These are phyloP conservation scores for Pseudochromis fuscus DNA, from an alignment of 2,797 vertebrate species.

Conservation along the genomic window DNA sequence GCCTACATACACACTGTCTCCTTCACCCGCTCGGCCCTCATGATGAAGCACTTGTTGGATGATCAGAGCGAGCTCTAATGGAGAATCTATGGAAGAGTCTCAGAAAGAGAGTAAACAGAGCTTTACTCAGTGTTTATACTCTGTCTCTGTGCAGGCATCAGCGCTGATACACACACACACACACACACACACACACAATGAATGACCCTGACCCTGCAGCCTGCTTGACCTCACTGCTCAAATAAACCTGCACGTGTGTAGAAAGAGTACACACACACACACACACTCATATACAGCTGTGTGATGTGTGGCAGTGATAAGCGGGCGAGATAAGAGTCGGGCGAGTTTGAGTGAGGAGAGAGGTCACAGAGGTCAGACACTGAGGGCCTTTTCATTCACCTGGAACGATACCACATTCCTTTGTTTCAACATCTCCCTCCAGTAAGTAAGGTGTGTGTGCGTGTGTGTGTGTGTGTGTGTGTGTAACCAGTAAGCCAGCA, in stretches of 20 bases:
- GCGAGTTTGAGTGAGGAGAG: slow-evolving; percentile 62
- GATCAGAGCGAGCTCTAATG: slow-evolving; percentile 72
- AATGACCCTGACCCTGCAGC: slow-evolving; percentile 69
- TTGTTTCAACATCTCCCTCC: slow-evolving; percentile 38
- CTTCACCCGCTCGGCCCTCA: slow-evolving; percentile 41
- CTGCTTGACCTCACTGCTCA: slow-evolving; percentile 57
- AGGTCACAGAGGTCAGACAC: slow-evolving; percentile 55
- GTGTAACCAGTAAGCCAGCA: background rate
- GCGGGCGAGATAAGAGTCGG: slow-evolving; percentile 49
- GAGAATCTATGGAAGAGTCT: slow-evolving; percentile 66
- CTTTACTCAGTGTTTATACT: slow-evolving; percentile 73
- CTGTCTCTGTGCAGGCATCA: slow-evolving; percentile 63
- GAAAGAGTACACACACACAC: background rate
- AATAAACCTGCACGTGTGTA: slow-evolving; percentile 59
- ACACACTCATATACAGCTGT: slow-evolving; percentile 32
- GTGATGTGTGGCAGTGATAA: slow-evolving; percentile 62
- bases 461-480: slow-evolving; percentile 18
- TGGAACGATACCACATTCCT: slow-evolving; percentile 55
- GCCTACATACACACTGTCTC: slow-evolving; percentile 52
- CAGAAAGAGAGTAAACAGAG: slow-evolving; percentile 69
- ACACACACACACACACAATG: slow-evolving; percentile 45
- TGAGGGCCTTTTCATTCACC: slow-evolving; percentile 60
- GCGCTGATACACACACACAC: slow-evolving; percentile 67
- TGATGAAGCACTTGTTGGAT: slow-evolving; percentile 73
- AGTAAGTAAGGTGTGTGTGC: background rate